A percentile compares a stretch with the other conserved stretches of the same genome.
Evolutionary conservation across 2,888 invertebrate genomes (phyloP).

Genomic region (Cantharis flavilabris): DNA sequence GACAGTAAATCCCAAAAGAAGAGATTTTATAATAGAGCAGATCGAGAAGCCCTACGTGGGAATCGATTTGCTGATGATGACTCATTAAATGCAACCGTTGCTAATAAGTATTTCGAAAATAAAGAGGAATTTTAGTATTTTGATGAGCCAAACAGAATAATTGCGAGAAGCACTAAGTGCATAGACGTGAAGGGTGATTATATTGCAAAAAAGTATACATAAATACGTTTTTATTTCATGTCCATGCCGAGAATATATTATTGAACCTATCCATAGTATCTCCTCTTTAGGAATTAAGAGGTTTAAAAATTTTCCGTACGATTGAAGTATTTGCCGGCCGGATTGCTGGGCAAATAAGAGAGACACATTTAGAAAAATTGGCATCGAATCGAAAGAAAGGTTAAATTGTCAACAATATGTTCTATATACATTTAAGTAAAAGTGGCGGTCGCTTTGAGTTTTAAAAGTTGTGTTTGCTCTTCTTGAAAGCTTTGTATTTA

Average conservation of each 20-base stretch:
- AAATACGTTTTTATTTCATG: not conserved
- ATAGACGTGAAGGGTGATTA: not conserved
- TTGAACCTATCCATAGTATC: too few relatives aligned
- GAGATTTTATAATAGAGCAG: too few relatives aligned
- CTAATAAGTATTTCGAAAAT: not conserved
- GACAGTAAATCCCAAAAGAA: too few relatives aligned
- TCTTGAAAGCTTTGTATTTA: conserved; percentile 44
- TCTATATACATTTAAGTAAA: not conserved
- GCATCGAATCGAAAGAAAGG: not conserved
- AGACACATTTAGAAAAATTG: not conserved
- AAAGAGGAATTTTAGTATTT: not conserved
- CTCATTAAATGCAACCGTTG: not conserved
- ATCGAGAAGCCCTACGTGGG: too few relatives aligned
- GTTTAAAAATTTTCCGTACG: too few relatives aligned
- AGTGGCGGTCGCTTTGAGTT: conserved; percentile 20
- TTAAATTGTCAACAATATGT: not conserved
- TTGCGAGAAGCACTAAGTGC: not conserved
- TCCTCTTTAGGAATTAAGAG: too few relatives aligned
- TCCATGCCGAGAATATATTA: not conserved
- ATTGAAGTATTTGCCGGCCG: too few relatives aligned
- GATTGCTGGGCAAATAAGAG: not conserved
- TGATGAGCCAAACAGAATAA: not conserved
- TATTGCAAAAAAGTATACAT: not conserved
- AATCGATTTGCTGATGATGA: not conserved
- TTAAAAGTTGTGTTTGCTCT: conserved; percentile 43